Evolutionary conservation across 1,140 invertebrate genomes (phyloP).

Genomic region (Grapholita molesta): DNA sequence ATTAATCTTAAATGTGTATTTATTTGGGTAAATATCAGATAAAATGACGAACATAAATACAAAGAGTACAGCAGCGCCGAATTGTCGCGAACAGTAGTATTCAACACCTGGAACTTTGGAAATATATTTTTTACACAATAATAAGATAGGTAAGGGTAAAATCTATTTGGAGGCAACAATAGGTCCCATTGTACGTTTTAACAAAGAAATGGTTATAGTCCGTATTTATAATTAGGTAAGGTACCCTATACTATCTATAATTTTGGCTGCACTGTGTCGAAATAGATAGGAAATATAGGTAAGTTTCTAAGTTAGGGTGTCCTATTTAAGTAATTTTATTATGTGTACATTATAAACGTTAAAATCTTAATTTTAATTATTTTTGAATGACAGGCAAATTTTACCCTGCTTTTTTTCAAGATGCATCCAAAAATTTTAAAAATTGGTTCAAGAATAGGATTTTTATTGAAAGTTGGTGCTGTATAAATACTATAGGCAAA

Average conservation of each 20-base stretch:
- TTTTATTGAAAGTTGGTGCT: conserved; percentile 18
- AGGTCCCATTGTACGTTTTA: conserved; percentile 53
- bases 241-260: neutral
- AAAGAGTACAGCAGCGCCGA: neutral
- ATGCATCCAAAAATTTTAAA: conserved; percentile 52
- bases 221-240: neutral
- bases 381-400: conserved; percentile 62
- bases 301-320: conserved; percentile 3
- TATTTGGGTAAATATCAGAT: no score
- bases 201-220: neutral
- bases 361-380: conserved; percentile 41
- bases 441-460: conserved; percentile 56
- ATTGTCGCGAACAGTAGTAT: neutral
- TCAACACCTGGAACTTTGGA: neutral
- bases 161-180: conserved; percentile 47
- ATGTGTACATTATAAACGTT: conserved; percentile 26
- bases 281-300: neutral
- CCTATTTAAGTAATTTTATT: neutral
- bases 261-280: neutral
- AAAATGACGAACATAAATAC: no score
- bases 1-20: no score
- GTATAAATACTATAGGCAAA: neutral
- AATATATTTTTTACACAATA: conserved; percentile 27
- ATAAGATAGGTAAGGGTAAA: neutral
- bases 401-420: conserved; percentile 68